Conservation (phyloP, 2,113 vertebrate genomes). For the Ibidorhyncha struthersii region DNA sequence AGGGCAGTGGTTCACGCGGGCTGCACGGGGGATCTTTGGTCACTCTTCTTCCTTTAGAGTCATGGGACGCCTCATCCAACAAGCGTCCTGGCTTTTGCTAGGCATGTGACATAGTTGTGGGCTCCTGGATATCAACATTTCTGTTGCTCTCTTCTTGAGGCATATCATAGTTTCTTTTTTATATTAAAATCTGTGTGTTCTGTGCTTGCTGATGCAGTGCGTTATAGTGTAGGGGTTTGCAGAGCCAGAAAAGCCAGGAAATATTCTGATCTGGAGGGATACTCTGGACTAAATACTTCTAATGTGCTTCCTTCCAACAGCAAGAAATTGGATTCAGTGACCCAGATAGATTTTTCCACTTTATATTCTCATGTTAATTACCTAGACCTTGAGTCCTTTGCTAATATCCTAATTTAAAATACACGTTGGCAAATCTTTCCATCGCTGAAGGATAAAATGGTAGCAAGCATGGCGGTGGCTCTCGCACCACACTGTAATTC, state of each 20-base stretch:
- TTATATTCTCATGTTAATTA: neutral
- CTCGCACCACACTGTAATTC: neutral
- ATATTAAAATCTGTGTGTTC: neutral
- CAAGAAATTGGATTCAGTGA: neutral
- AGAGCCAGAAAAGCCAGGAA: neutral
- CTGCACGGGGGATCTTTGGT: fast-evolving
- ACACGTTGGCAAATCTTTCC: neutral
- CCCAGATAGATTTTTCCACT: neutral
- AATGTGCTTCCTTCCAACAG: neutral
- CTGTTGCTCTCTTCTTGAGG: neutral
- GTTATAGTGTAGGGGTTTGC: fast-evolving
- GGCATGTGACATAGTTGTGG: too few species aligned
- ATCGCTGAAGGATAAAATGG: neutral
- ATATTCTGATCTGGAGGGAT: neutral
- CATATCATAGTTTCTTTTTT: neutral
- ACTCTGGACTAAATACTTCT: neutral
- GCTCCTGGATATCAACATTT: neutral
- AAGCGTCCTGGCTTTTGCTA: neutral
- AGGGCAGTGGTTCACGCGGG: fast-evolving
- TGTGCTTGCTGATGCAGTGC: neutral
- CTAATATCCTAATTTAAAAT: neutral
- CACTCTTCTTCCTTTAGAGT: fast-evolving
- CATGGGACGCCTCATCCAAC: neutral
- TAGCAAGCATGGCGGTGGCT: neutral
- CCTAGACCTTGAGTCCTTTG: neutral